These are phyloP conservation scores for Notiomystis cincta DNA, from an alignment of 2,113 vertebrate genomes.

Conservation along the genomic window DNA sequence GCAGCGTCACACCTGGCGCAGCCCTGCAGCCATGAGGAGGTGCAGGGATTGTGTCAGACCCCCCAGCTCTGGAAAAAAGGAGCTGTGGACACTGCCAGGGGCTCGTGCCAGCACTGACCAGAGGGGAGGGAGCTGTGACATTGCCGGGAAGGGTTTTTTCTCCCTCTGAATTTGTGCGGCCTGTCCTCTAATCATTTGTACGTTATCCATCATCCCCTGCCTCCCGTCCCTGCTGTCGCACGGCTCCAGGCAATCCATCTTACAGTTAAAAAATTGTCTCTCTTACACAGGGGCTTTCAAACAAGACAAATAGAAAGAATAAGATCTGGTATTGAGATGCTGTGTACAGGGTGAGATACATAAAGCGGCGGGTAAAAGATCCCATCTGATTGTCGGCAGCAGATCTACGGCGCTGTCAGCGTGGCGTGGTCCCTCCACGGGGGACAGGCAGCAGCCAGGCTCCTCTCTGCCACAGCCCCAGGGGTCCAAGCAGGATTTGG, in stretches of 20 bases:
- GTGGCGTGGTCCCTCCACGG: fast-evolving
- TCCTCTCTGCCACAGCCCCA: not conserved
- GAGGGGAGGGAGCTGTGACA: conserved; percentile 8
- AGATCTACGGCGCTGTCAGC: not conserved
- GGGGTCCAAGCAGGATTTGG: not conserved
- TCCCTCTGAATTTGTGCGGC: conserved; percentile 31
- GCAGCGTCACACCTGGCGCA: fast-evolving
- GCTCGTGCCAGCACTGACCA: not conserved
- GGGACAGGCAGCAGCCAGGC: not conserved
- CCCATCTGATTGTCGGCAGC: not conserved
- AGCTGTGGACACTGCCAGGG: not conserved
- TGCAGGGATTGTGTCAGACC: not conserved
- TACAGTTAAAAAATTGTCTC: conserved; percentile 64
- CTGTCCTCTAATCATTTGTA: conserved; percentile 58
- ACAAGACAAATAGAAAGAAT: conserved; percentile 61
- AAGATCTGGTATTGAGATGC: conserved; percentile 41
- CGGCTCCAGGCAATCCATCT: conserved; percentile 65
- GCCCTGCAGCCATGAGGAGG: fast-evolving
- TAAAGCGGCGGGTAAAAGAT: not conserved
- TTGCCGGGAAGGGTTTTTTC: not conserved
- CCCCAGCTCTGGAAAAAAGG: not conserved
- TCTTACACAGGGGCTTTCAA: conserved; percentile 65
- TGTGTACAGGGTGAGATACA: conserved; percentile 6
- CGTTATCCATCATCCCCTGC: conserved; percentile 29
- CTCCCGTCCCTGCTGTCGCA: conserved; percentile 33